Evolutionary conservation across 2,888 invertebrate species (phyloP), one percentile per base, ranked within the genome.

Genomic region (Pandemis cinnamomeana): DNA sequence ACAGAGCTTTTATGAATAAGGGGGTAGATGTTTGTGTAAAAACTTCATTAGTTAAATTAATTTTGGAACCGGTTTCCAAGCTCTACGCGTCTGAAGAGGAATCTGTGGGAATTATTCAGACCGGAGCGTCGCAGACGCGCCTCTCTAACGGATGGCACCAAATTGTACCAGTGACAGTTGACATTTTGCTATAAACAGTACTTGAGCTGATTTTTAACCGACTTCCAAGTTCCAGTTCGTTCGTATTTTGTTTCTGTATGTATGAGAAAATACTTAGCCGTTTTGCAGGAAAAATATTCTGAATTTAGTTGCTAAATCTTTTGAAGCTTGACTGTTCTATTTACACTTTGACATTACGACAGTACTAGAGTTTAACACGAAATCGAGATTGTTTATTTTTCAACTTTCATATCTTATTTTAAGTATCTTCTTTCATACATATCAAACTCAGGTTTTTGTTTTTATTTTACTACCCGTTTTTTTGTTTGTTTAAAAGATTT

Each of bases 61-160:
- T 46, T 46, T n/a, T 13, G n/a, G 42, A 41, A 61, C 61, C 61
- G 2, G 36, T 41, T 61, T 13, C 7, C 13, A 36, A 7, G 13
- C 61, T 13, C 61, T 61, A 41, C n/a, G n/a, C n/a, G 6, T n/a
- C n/a, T 2, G 61, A 61, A 41, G 61, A 55, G 55, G 55, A 41
- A 61, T 61, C 41, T 41, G 36, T 3, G 41, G n/a, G 41, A 61
- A 61, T 41, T 61, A 61, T 61, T 61, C 61, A 61, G n/a, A 61
- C n/a, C 36, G n/a, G n/a, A 61, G 61, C 41, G n/a, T 41, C n/a
- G 41, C 61, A 61, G 61, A 41, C 61, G 61, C 61, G 61, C 41
- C 61, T 20, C 13, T 41, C 4, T 61, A 61, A 61, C 61, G 61
- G 41, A 61, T 41, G 61, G n/a, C 6, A 7, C 41, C 41, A 61